phyloP scores from a whole-genome alignment of 2,888 invertebrate genomes.

The Acronicta leporina region DNA sequence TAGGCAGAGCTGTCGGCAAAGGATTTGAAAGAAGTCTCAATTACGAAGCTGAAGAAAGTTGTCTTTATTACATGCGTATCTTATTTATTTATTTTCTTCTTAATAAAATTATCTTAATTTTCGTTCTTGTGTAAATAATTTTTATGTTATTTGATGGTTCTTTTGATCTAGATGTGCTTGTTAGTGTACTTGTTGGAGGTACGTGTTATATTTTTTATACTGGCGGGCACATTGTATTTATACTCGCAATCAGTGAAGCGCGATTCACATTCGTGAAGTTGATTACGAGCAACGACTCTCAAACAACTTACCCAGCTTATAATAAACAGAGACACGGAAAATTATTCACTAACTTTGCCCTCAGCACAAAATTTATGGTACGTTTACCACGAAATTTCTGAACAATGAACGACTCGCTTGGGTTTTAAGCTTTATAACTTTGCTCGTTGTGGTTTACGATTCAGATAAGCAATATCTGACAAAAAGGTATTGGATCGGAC shows the following conservation, averaged over 20 bases:
- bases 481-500: constrained; percentile 53
- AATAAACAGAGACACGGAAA: constrained; percentile 88
- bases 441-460: constrained; percentile 69
- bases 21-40: constrained; percentile 78
- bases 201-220: constrained; percentile 13
- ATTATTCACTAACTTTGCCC: constrained; percentile 86
- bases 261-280: constrained; percentile 75
- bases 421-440: constrained; percentile 82
- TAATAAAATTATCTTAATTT: constrained; percentile 53
- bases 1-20: constrained; percentile 74
- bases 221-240: constrained; percentile 24
- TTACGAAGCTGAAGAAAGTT: constrained; percentile 73
- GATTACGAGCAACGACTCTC: constrained; percentile 79
- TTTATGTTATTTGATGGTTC: constrained; percentile 21
- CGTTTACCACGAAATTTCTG: constrained; percentile 85
- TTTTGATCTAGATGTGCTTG: constrained; percentile 12
- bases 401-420: constrained; percentile 85
- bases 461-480: constrained; percentile 67
- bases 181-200: constrained; percentile 1
- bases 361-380: constrained; percentile 86
- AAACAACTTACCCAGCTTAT: constrained; percentile 82
- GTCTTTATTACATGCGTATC: constrained; percentile 70
- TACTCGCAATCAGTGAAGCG: constrained; percentile 69
- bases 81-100: constrained; percentile 61
- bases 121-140: constrained; percentile 40